Evolutionary conservation across 2,888 invertebrate species (phyloP), one percentile per base, ranked within the genome.

Genomic region (Stomorhina lunata): DNA sequence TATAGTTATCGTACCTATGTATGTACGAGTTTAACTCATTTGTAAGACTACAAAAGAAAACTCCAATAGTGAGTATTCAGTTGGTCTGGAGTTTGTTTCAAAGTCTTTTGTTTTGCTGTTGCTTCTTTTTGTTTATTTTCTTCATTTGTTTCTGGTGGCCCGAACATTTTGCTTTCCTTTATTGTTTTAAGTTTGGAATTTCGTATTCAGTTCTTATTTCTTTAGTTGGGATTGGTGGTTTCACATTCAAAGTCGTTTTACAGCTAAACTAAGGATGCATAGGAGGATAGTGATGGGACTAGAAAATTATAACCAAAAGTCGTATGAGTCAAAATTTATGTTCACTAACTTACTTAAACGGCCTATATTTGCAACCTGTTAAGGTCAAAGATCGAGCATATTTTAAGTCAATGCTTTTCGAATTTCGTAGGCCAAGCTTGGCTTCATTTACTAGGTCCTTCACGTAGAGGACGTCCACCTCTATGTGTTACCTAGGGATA

Each of bases 31-130:
- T 29, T 57, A 59, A 71, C 59, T 76, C 71, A 72, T 53, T 61
- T 77, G 32, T 32, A 40, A 76, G 20, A 69, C 29, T 57, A 76
- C 55, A 66, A 71, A n/a, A 61, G 43, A 55, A 72, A 66, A 53
- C 68, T 43, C 43, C 61, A 55, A 55, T 61, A 17, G 53, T 10
- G 61, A 32, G 27, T 40, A 27, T n/a, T 68, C 10, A 12, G 17
- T 57, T 48, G 63, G 65, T 65, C 57, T 66, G 43, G 27, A 34
- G 66, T 53, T 66, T 81, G 45, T 45, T 63, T 53, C 3, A 43
- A 77, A 77, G 50, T 15, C 61, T 78, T 69, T 66, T 71, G 71
- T 57, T 76, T 29, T 57, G 45, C 43, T 37, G 40, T 4, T 29
- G 37, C n/a, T 4, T 37, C 10, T 15, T 57, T n/a, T 20, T 2